phyloP scores from a whole-genome alignment of 2,888 invertebrate species.

The Zeuzera pyrina region DNA sequence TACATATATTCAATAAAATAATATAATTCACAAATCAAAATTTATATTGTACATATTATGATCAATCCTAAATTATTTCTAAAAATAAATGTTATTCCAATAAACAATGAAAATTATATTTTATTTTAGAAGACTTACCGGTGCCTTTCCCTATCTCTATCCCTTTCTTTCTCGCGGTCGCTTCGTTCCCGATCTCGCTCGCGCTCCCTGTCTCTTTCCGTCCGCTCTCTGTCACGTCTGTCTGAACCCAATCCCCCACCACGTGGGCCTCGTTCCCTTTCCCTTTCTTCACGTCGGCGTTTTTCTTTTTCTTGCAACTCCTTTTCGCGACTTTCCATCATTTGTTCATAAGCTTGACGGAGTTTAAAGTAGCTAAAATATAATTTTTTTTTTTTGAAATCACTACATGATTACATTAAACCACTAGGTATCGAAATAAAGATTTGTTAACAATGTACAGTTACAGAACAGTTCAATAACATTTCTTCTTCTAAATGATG shows the following conservation, averaged over 20 bases:
- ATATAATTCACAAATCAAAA: too few relatives aligned
- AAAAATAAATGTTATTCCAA: too few relatives aligned
- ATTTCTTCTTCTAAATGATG: not conserved
- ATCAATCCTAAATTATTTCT: too few relatives aligned
- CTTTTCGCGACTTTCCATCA: conserved; percentile 73
- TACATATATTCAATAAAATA: too few relatives aligned
- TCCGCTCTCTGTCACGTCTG: conserved; percentile 53
- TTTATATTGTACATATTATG: too few relatives aligned
- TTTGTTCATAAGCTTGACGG: conserved; percentile 79
- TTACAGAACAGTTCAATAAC: not conserved
- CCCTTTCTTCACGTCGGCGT: conserved; percentile 57
- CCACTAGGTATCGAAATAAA: too few relatives aligned
- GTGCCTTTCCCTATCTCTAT: conserved; percentile 19
- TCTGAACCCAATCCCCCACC: conserved; percentile 54
- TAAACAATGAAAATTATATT: too few relatives aligned
- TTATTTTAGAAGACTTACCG: conserved; percentile 7
- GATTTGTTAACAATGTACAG: too few relatives aligned
- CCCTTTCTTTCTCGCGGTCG: conserved; percentile 23
- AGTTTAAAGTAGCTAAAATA: conserved; percentile 75
- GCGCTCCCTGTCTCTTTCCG: conserved; percentile 54
- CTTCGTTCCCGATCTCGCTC: conserved; percentile 33
- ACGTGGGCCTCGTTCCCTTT: conserved; percentile 43
- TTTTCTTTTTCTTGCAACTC: conserved; percentile 74
- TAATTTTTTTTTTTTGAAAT: not conserved
- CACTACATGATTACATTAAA: too few relatives aligned